Percentiles rank a stretch among this genome's conserved stretches.
These are phyloP conservation scores for Rhincodon typus DNA, from an alignment of 2,797 vertebrate species.

Conservation along the genomic window DNA sequence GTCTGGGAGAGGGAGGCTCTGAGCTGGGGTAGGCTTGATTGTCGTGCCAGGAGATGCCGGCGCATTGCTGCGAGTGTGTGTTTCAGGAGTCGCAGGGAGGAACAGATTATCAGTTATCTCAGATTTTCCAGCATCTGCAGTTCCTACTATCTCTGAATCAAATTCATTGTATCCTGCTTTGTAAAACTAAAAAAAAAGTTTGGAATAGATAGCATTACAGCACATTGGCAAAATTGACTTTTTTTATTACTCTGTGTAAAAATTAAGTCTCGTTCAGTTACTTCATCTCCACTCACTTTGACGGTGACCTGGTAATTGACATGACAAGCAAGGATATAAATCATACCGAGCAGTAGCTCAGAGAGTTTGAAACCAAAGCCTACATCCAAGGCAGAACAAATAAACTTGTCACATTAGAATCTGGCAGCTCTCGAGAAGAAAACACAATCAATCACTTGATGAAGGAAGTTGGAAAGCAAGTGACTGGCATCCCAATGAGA, in stretches of 20 bases:
- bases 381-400: not conserved
- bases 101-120: too few species aligned
- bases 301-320: not conserved
- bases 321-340: not conserved
- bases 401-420: not conserved
- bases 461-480: not conserved
- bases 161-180: not conserved
- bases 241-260: not conserved
- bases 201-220: not conserved
- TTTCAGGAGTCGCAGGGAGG: too few species aligned
- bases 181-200: not conserved
- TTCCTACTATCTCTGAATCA: too few species aligned
- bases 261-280: not conserved
- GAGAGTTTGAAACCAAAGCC: not conserved
- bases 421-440: not conserved
- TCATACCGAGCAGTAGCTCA: not conserved
- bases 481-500: not conserved
- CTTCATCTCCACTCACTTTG: not conserved
- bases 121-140: too few species aligned
- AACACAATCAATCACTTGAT: not conserved
- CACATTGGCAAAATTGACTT: not conserved
- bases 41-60: too few species aligned
- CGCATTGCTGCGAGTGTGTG: too few species aligned
- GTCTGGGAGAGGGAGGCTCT: too few species aligned
- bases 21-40: too few species aligned